Evolutionary conservation across 2,113 vertebrate species (phyloP), one percentile per base, ranked within the genome.

Genomic region (Vicugna pacos): DNA sequence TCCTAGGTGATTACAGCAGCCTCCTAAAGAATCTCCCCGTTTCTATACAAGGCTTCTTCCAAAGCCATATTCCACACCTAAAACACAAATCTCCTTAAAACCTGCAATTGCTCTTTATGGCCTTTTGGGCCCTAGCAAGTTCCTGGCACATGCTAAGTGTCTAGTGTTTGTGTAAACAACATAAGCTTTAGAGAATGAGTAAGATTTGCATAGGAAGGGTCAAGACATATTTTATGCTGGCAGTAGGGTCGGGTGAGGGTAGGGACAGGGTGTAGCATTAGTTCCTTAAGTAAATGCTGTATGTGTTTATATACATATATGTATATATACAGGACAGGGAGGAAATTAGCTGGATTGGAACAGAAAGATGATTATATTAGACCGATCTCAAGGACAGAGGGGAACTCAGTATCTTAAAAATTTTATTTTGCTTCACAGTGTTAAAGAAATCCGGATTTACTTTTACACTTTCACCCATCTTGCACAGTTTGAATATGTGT

Each of bases 81-180:
- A 85, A 96, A 54, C 35, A 92, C 20, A 94, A 58, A 86, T 90
- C 56, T 88, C 10, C 76, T 96, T 95, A 90, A 94, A 88, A 73
- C 30, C 26, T 84, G 0, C 42, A 73, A 84, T 85, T 88, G 15
- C 5, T 26, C 42, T 84, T 93, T 15, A 52, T 38, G 56, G 54
- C 30, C 81, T 65, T 93, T 93, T 81, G 77, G 60, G 32, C 67
- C 50, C 73, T 73, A 52, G 35, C 11, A 77, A 81, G 28, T 67
- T 13, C 6, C 20, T 46, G 56, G 22, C 28, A 50, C 16, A 7
- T 22, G 46, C 9, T 89, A 38, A 32, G 7, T 50, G 11, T 83
- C 87, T 46, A 58, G 42, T n/a, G 32, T 92, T 88, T 85, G 28
- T 4, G 58, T n/a, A 73, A 87, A 84, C 32, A 70, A 50, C 42